A percentile compares a stretch with the other conserved stretches of the same genome.
phyloP scores from a whole-genome alignment of 2,888 invertebrate genomes.

The Yponomeuta malinellus region DNA sequence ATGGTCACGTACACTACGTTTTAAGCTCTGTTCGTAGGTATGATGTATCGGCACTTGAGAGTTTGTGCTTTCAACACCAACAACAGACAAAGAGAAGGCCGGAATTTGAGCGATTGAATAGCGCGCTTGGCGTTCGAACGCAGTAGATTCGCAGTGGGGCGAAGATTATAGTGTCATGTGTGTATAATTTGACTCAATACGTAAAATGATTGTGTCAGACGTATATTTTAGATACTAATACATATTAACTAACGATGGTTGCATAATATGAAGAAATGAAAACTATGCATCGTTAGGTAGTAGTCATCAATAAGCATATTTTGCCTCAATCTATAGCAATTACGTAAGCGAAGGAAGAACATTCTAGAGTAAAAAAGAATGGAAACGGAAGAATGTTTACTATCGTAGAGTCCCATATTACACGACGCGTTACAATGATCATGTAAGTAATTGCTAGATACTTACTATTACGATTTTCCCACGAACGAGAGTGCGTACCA shows the following conservation, averaged over 20 bases:
- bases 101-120: neutral
- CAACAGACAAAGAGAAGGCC: neutral
- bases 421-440: neutral
- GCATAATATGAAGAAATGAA: neutral
- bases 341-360: neutral
- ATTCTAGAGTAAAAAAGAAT: neutral
- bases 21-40: neutral
- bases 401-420: neutral
- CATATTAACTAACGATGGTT: neutral
- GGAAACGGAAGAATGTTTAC: neutral
- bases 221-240: neutral
- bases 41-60: neutral
- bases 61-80: neutral
- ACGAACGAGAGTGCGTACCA: neutral
- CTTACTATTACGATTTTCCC: neutral
- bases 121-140: neutral
- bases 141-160: too few relatives aligned
- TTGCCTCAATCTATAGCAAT: neutral
- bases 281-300: neutral
- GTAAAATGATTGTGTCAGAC: neutral
- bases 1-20: neutral
- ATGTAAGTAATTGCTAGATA: neutral
- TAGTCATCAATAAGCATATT: neutral
- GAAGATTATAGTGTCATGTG: too few relatives aligned
- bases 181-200: too few relatives aligned